phyloP scores from a whole-genome alignment of 2,888 invertebrate species.

The Xestia xanthographa region DNA sequence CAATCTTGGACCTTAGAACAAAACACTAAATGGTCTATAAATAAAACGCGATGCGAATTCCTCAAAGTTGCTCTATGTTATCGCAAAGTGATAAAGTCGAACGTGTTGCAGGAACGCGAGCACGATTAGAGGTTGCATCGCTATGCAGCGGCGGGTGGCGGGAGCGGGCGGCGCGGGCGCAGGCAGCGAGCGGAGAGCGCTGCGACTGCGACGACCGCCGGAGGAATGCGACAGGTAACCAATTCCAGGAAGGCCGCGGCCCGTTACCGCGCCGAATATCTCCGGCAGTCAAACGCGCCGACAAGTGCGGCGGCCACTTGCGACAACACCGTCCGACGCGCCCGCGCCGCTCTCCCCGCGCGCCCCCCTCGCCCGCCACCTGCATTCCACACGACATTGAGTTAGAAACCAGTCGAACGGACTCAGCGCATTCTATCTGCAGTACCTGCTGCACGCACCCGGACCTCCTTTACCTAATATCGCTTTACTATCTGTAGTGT shows the following conservation, averaged over 20 bases:
- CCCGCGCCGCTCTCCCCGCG: constrained; percentile 73
- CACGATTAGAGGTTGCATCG: constrained; percentile 80
- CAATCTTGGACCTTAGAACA: constrained; percentile 11
- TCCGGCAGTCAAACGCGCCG: constrained; percentile 90
- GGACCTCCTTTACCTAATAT: constrained; percentile 70
- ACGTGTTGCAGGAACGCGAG: constrained; percentile 72
- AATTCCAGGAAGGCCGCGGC: constrained; percentile 90
- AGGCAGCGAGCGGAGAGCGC: constrained; percentile 65
- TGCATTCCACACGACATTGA: constrained; percentile 89
- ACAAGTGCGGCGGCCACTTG: constrained; percentile 90
- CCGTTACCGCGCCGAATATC: constrained; percentile 91
- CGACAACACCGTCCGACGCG: constrained; percentile 88
- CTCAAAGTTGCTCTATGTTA: constrained; percentile 52
- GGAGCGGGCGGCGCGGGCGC: constrained; percentile 64
- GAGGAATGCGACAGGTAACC: constrained; percentile 90
- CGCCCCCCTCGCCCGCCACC: constrained; percentile 70
- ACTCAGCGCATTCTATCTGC: constrained; percentile 83
- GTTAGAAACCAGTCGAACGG: constrained; percentile 88
- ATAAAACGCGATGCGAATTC: constrained; percentile 52
- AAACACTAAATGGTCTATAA: constrained; percentile 39
- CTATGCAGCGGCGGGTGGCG: constrained; percentile 72
- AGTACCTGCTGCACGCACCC: constrained; percentile 69
- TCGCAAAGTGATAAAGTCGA: constrained; percentile 61
- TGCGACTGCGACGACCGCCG: constrained; percentile 82
- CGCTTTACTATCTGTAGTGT: constrained; percentile 63